These are phyloP conservation scores for Teleiodes luculella DNA, from an alignment of 2,888 invertebrate species.

Conservation along the genomic window DNA sequence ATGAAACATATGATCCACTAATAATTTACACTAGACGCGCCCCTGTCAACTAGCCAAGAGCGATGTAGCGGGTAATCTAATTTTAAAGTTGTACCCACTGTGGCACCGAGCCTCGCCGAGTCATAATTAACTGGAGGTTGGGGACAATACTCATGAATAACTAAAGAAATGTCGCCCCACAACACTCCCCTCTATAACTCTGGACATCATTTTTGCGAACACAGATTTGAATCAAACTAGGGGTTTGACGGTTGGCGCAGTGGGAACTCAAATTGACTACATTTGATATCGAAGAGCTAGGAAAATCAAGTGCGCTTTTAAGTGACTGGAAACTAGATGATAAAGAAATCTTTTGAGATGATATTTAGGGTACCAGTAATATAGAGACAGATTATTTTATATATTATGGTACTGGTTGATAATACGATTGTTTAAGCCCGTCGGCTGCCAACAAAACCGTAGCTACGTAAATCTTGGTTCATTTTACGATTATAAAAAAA, in stretches of 20 bases:
- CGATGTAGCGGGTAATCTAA: constrained; percentile 57
- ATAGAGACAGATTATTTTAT: too few species aligned
- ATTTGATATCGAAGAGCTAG: too few species aligned
- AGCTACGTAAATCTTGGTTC: too few species aligned
- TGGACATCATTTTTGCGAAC: constrained; percentile 5
- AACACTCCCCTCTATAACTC: constrained; percentile 3
- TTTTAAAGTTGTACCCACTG: constrained; percentile 50
- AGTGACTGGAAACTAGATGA: too few species aligned
- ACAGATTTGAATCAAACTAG: neutral
- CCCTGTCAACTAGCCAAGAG: constrained; percentile 30
- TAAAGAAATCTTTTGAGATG: too few species aligned
- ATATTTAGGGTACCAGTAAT: too few species aligned
- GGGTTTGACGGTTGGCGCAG: neutral
- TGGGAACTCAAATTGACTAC: neutral
- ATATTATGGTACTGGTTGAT: too few species aligned
- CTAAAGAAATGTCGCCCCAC: constrained; percentile 1
- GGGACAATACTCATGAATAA: constrained; percentile 35
- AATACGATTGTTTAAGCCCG: too few species aligned
- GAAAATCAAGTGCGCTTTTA: too few species aligned
- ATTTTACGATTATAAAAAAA: too few species aligned
- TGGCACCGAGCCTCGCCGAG: constrained; percentile 37
- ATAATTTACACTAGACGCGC: neutral
- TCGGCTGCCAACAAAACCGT: too few species aligned
- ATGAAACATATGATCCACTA: constrained; percentile 11
- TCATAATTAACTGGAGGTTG: constrained; percentile 59